A percentile compares a stretch with the other conserved stretches of the same genome.
Conservation (phyloP, 2,888 invertebrate species). For the Hipparchia semele region DNA sequence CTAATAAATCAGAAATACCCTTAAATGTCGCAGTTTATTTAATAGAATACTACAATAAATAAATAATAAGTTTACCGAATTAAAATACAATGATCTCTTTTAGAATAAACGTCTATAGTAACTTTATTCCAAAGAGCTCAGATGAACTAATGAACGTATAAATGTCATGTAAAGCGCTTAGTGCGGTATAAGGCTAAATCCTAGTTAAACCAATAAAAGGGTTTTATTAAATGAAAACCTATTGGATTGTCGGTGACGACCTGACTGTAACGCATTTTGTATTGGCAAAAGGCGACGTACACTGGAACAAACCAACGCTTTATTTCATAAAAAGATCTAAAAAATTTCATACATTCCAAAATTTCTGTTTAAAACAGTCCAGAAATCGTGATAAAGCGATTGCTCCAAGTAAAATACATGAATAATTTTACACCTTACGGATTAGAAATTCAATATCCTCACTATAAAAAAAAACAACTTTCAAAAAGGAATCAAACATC, state of each 20-base stretch:
- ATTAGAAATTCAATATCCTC: neutral
- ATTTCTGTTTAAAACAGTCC: neutral
- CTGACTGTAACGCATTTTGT: conserved; percentile 64
- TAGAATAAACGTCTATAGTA: conserved; percentile 27
- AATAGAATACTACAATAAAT: neutral
- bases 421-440: neutral
- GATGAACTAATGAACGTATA: conserved; percentile 38
- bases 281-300: conserved; percentile 48
- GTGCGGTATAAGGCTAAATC: conserved; percentile 59
- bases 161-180: conserved; percentile 46
- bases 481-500: no score
- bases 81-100: conserved; percentile 7
- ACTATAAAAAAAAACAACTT: neutral
- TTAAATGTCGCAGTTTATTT: conserved; percentile 1
- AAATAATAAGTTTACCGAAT: neutral
- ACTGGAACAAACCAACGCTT: conserved; percentile 46
- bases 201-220: conserved; percentile 80
- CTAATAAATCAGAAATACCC: neutral
- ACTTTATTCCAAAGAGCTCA: conserved; percentile 33
- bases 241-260: conserved; percentile 70
- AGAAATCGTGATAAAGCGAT: neutral
- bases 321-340: conserved; percentile 1
- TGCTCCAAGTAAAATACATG: neutral
- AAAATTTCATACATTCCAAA: neutral
- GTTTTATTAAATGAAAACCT: conserved; percentile 79